Conservation (phyloP, 2,113 vertebrate genomes). For the Brachionichthys hirsutus region DNA sequence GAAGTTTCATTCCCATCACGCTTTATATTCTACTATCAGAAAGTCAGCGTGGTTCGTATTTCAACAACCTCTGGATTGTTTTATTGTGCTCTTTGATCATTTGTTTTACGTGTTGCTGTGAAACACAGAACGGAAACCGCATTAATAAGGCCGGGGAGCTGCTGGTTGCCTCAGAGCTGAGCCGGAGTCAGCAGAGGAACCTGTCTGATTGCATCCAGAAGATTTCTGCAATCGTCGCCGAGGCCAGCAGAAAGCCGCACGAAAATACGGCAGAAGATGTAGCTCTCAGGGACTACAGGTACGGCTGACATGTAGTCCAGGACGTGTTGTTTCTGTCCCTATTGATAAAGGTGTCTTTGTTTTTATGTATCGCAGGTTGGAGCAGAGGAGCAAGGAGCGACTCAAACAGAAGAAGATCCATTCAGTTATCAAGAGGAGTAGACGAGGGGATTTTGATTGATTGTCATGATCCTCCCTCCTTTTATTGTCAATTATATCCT, state of each 20-base stretch:
- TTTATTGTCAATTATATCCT: background rate
- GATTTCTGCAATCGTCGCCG: slow-evolving; percentile 82
- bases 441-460: slow-evolving; percentile 60
- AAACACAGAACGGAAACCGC: slow-evolving; percentile 84
- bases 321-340: accelerated
- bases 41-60: background rate
- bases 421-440: slow-evolving; percentile 66
- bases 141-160: slow-evolving; percentile 89
- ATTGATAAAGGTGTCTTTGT: background rate
- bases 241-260: slow-evolving; percentile 77
- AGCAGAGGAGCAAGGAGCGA: slow-evolving; percentile 68
- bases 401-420: slow-evolving; percentile 73
- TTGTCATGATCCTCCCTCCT: background rate
- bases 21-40: background rate
- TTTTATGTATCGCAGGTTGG: slow-evolving; percentile 62
- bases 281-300: slow-evolving; percentile 80
- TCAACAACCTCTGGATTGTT: background rate
- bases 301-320: background rate
- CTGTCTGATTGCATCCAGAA: slow-evolving; percentile 87
- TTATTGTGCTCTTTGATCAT: background rate
- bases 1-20: background rate
- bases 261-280: slow-evolving; percentile 78
- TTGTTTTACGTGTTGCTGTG: background rate
- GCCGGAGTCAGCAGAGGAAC: slow-evolving; percentile 90
- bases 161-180: slow-evolving; percentile 86